Evolutionary conservation across 2,888 invertebrate species (phyloP).

Genomic region (Bugula neritina): DNA sequence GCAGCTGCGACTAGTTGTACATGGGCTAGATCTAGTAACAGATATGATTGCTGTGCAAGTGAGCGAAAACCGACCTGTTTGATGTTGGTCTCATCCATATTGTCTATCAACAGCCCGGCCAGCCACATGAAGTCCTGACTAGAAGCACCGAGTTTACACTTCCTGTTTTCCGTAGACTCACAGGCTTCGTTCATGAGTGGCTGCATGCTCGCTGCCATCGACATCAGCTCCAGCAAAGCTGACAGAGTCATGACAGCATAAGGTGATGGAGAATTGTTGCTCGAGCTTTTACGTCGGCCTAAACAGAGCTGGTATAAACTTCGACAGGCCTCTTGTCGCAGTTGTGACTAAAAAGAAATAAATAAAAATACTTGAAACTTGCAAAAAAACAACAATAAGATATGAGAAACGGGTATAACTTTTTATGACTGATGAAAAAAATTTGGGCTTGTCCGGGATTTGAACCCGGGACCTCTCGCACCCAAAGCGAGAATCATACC

Average conservation of each 20-base stretch:
- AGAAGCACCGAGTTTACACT: not conserved
- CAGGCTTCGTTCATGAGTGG: conserved; percentile 12
- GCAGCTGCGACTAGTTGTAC: too few species aligned
- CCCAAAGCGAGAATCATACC: too few species aligned
- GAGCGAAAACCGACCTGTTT: conserved; percentile 20
- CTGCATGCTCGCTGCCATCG: conserved; percentile 15
- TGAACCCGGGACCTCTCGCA: too few species aligned
- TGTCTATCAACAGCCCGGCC: not conserved
- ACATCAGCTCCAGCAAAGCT: conserved; percentile 19
- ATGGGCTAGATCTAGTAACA: too few species aligned
- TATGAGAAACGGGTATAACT: too few species aligned
- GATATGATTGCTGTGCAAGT: too few species aligned
- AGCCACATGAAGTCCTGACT: conserved; percentile 18
- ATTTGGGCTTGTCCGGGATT: too few species aligned
- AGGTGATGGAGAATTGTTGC: not conserved
- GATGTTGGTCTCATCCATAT: not conserved
- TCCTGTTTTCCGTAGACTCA: conserved; percentile 12
- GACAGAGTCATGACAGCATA: conserved; percentile 16
- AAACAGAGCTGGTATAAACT: conserved; percentile 82
- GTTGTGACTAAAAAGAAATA: conserved; percentile 61
- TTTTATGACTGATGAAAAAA: too few species aligned
- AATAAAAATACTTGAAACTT: too few species aligned
- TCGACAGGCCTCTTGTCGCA: conserved; percentile 82
- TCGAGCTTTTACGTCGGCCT: conserved; percentile 53
- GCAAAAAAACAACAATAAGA: too few species aligned